These are phyloP conservation scores for Zophobas atratus DNA, from an alignment of 1,140 invertebrate species.

Conservation along the genomic window DNA sequence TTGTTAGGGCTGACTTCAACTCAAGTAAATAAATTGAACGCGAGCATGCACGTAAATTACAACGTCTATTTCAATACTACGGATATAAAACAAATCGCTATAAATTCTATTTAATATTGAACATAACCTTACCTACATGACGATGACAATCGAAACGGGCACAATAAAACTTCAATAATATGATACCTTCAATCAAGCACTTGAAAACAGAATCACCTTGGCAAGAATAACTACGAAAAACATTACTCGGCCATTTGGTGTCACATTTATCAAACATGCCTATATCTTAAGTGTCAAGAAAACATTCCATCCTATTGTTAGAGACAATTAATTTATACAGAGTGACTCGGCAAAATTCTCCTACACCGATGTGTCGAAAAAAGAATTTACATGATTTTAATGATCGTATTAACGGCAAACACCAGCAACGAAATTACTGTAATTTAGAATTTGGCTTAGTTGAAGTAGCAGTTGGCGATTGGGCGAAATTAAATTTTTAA, in stretches of 20 bases:
- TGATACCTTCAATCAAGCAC: conserved; percentile 30
- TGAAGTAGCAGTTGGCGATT: no score
- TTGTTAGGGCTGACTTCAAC: no score
- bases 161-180: conserved; percentile 24
- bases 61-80: no score
- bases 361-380: conserved; percentile 4
- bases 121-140: conserved; percentile 24
- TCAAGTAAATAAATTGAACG: no score
- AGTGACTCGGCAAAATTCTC: conserved; percentile 6
- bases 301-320: conserved; percentile 30
- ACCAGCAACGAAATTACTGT: no score
- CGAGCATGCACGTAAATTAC: no score
- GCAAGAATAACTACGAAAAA: conserved; percentile 18
- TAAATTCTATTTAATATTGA: conserved; percentile 38
- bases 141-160: conserved; percentile 11
- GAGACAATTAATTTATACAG: conserved; percentile 25
- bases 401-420: background rate
- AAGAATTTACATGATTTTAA: background rate
- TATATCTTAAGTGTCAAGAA: conserved; percentile 33
- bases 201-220: conserved; percentile 27
- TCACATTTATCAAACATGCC: conserved; percentile 37
- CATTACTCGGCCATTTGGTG: conserved; percentile 25
- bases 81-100: background rate
- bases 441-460: no score
- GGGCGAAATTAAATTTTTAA: no score